Evolutionary conservation across 2,888 invertebrate genomes (phyloP), one percentile per base, ranked within the genome.

Genomic region (Caenorhabditis sp.): DNA sequence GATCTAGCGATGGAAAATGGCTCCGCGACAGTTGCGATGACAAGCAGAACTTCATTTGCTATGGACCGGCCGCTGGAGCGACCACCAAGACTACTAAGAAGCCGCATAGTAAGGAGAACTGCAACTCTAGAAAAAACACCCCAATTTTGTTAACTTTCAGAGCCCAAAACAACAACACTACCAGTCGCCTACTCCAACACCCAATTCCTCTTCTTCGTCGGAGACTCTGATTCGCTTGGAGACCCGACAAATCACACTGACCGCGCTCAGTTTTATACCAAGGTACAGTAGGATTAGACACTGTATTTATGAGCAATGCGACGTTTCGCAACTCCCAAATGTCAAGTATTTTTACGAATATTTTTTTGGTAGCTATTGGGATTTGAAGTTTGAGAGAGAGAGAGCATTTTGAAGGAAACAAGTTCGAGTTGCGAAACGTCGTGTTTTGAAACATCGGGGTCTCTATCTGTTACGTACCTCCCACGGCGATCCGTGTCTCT

Each of bases 211-310:
- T 28, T 56, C 11, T 68, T 55, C n/a, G 24, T 68, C 1, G 68
- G 40, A 9, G 68, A 68, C 44, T 1, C 68, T 6, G 68, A 56
- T 18, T 56, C 28, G n/a, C 8, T 68, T 8, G 68, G 68, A 24
- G 28, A 56, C 13, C 68, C 68, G 9, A 55, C 44, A 18, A 26
- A 35, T 6, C n/a, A 56, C 20, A 11, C n/a, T 8, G 26, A 55
- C 18, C 20, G 20, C 1, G 22, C 37, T 3, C 20, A 24, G 1
- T 56, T 26, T 15, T 68, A 68, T 35, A 44, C 20, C 6, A 68
- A 56, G 26, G 64, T 58, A 47, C 18, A 18, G 5, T 18, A 47
- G 18, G n/a, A n/a, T n/a, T n/a, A n/a, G n/a, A n/a, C n/a, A n/a
- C n/a, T n/a, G n/a, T n/a, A n/a, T n/a, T n/a, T n/a, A n/a, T n/a